Percentiles rank a stretch among this genome's conserved stretches.
phyloP scores from a whole-genome alignment of 2,113 vertebrate species.

The Taurulus bubalis region DNA sequence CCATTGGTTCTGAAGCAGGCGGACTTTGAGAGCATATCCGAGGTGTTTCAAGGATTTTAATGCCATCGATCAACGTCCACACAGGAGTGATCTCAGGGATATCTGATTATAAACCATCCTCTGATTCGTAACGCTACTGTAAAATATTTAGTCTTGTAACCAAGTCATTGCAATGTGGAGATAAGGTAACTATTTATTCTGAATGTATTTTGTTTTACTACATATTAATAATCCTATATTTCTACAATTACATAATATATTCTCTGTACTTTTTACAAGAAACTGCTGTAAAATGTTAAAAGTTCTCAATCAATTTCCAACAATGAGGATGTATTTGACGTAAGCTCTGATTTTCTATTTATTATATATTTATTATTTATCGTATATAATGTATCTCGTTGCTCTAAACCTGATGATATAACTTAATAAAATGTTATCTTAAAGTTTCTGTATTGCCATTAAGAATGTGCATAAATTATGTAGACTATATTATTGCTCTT shows the following conservation, averaged over 20 bases:
- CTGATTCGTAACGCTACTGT: conserved; percentile 46
- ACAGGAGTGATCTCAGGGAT: background rate
- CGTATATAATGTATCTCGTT: conserved; percentile 40
- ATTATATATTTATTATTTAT: conserved; percentile 78
- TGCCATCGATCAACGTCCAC: background rate
- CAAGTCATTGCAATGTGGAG: conserved; percentile 7
- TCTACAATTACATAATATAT: background rate
- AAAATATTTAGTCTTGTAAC: conserved; percentile 23
- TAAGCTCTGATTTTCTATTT: conserved; percentile 46
- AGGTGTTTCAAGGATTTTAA: background rate
- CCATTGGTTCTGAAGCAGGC: background rate
- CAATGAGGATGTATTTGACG: conserved; percentile 46
- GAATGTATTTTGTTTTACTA: conserved; percentile 25
- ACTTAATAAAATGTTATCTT: conserved; percentile 41
- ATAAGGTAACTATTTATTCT: background rate
- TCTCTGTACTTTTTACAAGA: background rate
- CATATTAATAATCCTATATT: background rate
- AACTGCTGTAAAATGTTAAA: conserved; percentile 19
- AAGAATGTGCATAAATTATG: background rate
- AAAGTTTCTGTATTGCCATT: conserved; percentile 8
- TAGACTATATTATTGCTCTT: background rate
- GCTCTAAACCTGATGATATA: conserved; percentile 5
- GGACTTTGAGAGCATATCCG: background rate
- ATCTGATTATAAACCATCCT: conserved; percentile 10
- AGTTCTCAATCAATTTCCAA: conserved; percentile 53